Percentiles rank a stretch among this genome's conserved stretches.
These are phyloP conservation scores for Nemopilema nomurai DNA, from an alignment of 30 jellyfish, hydroid and myxozoan genomes.

Conservation along the genomic window DNA sequence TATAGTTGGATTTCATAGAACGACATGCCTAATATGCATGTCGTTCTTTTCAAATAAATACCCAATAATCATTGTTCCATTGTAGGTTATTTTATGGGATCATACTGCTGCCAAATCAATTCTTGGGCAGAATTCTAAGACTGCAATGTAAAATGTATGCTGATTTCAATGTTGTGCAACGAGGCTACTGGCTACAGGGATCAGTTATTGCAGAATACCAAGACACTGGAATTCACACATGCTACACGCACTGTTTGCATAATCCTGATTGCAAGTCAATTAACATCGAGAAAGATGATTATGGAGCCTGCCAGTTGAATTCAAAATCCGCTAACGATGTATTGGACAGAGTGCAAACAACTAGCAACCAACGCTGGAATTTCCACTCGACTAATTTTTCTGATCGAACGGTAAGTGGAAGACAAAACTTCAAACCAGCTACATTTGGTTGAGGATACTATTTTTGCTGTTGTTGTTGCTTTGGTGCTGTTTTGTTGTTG, in stretches of 20 bases:
- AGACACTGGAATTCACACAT: not conserved
- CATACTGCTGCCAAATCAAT: no score
- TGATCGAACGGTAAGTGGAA: constrained; percentile 13
- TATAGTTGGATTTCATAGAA: no score
- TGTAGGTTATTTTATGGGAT: no score
- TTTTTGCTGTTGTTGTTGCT: no score
- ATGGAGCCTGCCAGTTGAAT: constrained; percentile 16
- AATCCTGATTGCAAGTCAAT: constrained; percentile 15
- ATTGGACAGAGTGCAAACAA: not conserved
- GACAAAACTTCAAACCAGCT: not conserved
- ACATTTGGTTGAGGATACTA: no score
- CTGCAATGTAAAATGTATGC: constrained; percentile 22
- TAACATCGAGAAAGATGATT: not conserved
- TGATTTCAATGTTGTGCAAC: not conserved
- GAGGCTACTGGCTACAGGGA: not conserved
- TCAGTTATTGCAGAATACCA: not conserved
- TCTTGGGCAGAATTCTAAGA: not conserved
- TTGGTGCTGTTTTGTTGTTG: no score
- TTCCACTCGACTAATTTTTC: constrained; percentile 9
- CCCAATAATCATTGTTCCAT: no score
- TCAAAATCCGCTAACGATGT: not conserved
- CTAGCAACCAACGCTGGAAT: not conserved
- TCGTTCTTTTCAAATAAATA: no score
- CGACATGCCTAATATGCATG: no score
- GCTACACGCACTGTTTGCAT: constrained; percentile 9